These are phyloP conservation scores for Phorcus lineatus DNA, from an alignment of 2,888 invertebrate species.

Conservation along the genomic window DNA sequence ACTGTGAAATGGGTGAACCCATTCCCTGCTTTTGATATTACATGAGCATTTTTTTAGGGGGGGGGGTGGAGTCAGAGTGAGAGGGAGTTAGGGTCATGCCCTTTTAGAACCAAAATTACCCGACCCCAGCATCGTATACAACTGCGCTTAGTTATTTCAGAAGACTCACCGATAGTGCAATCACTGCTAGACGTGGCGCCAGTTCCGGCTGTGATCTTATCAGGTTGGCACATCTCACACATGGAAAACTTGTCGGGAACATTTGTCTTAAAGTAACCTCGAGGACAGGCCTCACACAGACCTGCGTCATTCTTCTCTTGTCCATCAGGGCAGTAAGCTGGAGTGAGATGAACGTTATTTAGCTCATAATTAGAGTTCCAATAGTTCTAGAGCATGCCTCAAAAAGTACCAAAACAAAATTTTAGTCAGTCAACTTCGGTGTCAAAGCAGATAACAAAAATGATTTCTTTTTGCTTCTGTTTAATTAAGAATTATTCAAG, in stretches of 20 bases:
- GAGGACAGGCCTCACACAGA: slow-evolving; percentile 8
- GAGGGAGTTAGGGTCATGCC: too few relatives aligned
- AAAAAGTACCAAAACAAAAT: background rate
- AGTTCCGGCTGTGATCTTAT: slow-evolving; percentile 89
- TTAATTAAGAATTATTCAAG: too few relatives aligned
- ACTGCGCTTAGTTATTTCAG: too few relatives aligned
- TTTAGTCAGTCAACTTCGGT: background rate
- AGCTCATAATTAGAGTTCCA: background rate
- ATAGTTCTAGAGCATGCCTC: background rate
- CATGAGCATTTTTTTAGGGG: too few relatives aligned
- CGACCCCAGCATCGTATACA: too few relatives aligned
- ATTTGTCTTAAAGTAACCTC: slow-evolving; percentile 26
- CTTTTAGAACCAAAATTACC: too few relatives aligned
- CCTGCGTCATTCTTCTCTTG: slow-evolving; percentile 4
- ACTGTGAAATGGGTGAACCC: too few relatives aligned
- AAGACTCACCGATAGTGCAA: slow-evolving; percentile 53
- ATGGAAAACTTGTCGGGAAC: background rate
- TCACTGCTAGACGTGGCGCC: slow-evolving; percentile 85
- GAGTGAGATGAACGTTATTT: background rate
- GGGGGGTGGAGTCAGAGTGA: too few relatives aligned
- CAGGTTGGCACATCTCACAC: slow-evolving; percentile 91
- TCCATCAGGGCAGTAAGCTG: slow-evolving; percentile 28
- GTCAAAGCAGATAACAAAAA: background rate
- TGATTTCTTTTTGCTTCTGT: too few relatives aligned
- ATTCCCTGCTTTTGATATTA: too few relatives aligned